A percentile compares a stretch with the other conserved stretches of the same genome.
Evolutionary conservation across 1,140 invertebrate species (phyloP).

Genomic region (Lordiphosa mommai): DNA sequence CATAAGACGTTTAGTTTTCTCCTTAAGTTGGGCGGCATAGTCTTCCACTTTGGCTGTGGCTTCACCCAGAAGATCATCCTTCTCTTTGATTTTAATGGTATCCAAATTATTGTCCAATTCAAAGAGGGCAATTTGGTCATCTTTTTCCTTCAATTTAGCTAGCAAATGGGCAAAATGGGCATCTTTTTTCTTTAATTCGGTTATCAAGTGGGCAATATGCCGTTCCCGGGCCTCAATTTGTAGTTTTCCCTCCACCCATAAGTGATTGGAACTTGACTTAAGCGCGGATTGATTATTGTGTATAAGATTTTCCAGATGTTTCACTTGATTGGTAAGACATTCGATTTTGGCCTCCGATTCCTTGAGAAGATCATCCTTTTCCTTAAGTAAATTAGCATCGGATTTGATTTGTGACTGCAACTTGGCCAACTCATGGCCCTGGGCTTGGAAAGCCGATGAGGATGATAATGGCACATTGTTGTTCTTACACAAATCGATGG

Average conservation of each 20-base stretch:
- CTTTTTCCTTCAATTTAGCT: background rate
- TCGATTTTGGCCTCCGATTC: background rate
- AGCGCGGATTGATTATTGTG: background rate
- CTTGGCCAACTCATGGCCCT: background rate
- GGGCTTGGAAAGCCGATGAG: no score
- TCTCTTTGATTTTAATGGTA: no score
- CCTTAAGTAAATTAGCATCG: background rate
- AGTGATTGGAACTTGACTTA: background rate
- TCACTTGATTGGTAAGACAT: background rate
- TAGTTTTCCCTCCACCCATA: background rate
- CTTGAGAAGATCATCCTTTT: background rate
- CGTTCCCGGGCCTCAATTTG: background rate
- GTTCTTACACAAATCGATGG: slow-evolving; percentile 3
- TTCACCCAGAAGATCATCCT: no score
- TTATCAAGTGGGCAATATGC: background rate
- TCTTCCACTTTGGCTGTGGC: no score
- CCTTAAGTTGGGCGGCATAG: no score
- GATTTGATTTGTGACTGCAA: background rate
- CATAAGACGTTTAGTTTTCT: no score
- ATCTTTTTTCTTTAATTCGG: background rate
- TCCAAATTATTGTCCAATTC: no score
- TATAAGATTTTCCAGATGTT: background rate
- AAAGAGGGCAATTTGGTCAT: background rate
- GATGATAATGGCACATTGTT: background rate
- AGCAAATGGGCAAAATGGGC: background rate